phyloP scores from a whole-genome alignment of 1,140 invertebrate species.

The Pseudoatta argentina region DNA sequence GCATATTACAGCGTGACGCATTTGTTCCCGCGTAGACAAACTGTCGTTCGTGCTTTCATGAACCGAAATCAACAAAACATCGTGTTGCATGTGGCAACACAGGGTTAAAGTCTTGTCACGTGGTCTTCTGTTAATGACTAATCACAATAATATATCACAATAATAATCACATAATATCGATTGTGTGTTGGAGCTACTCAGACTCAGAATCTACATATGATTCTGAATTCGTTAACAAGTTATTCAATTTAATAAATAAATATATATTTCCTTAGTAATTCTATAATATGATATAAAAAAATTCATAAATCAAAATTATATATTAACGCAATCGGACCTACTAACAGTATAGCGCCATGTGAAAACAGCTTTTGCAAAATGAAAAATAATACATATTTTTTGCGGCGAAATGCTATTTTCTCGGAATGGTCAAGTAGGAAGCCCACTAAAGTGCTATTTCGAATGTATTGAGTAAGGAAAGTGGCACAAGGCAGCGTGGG shows the following conservation, averaged over 20 bases:
- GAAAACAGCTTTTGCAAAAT: not conserved
- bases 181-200: not conserved
- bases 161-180: slow-evolving; percentile 2
- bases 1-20: not conserved
- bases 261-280: not conserved
- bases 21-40: slow-evolving; percentile 45
- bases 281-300: not conserved
- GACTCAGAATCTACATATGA: not conserved
- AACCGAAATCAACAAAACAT: slow-evolving; percentile 51
- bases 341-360: not conserved
- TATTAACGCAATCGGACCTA: not conserved
- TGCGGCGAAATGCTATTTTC: not conserved
- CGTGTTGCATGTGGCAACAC: not conserved
- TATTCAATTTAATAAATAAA: slow-evolving; percentile 18
- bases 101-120: slow-evolving; percentile 33
- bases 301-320: not conserved
- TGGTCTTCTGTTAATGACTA: slow-evolving; percentile 16
- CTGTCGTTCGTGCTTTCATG: slow-evolving; percentile 23
- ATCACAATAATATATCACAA: not conserved
- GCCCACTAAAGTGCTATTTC: slow-evolving; percentile 33
- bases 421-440: slow-evolving; percentile 8
- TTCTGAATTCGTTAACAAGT: not conserved
- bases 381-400: slow-evolving; percentile 23
- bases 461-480: slow-evolving; percentile 53
- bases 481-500: slow-evolving; percentile 64